Base-by-base conservation (phyloP, 2,888 invertebrate species). In the Apocheima hispidaria region DNA sequence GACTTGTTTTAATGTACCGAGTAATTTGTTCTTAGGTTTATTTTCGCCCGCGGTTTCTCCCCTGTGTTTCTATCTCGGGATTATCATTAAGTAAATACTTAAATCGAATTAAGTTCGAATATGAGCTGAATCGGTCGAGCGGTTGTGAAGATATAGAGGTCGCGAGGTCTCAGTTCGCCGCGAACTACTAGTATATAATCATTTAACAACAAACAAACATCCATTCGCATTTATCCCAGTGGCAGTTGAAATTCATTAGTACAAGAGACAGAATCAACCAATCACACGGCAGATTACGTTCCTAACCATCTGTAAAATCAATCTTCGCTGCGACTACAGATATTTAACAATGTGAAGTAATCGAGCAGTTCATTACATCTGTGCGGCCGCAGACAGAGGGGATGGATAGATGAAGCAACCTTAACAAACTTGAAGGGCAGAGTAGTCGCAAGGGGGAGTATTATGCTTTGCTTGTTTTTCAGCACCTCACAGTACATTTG, bases 311-410 rank as follows among this genome's bases (percentile, higher is more conserved):
- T 61, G 61, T 36, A 52, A 61, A 56, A 56, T 23, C 55, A 56
- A 61, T 61, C 51, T 55, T 33, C 60, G 35, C 38, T 49, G 36
- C 23, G 36, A 35, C 23, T 52, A 38, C 40, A 51, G 49, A 44
- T 46, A 38, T 50, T 41, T 56, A 56, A 61, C 56, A 52, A 52
- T 44, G 56, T 62, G 55, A 60, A 60, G 23, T 49, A 35, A 60
- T 53, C 50, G 33, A 21, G 41, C 43, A 30, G 14, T 53, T 57
- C 56, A 62, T 62, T 52, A 62, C 56, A 40, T 38, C 38, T 56
- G 44, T 20, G 51, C 20, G n/a, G 12, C 26, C 51, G 40, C 40
- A 30, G 51, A 51, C 40, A 2, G 16, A n/a, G 20, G n/a, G n/a
- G 50, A 28, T 5, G 40, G 7, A 10, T 40, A 51, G 51, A 51